These are phyloP conservation scores for Panthera leo DNA, from an alignment of 2,113 vertebrate species.

Conservation along the genomic window DNA sequence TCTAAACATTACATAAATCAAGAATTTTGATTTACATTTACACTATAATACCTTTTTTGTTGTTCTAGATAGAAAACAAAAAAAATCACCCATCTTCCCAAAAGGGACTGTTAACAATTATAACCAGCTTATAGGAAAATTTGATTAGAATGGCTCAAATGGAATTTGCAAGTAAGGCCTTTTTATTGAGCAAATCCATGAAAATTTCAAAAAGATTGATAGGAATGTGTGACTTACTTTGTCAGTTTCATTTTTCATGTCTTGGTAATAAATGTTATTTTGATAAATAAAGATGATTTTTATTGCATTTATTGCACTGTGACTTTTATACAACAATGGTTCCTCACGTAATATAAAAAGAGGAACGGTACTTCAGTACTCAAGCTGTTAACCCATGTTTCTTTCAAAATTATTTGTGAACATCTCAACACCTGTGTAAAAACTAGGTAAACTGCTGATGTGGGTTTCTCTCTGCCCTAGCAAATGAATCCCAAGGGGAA, in stretches of 20 bases:
- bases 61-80: background rate
- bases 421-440: conserved; percentile 8
- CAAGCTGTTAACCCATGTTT: conserved; percentile 40
- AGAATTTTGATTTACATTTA: conserved; percentile 12
- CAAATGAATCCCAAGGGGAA: background rate
- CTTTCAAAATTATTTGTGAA: conserved; percentile 59
- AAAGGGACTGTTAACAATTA: conserved; percentile 49
- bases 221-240: conserved; percentile 56
- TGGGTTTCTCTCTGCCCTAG: background rate
- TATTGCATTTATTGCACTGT: conserved; percentile 35
- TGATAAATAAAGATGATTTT: conserved; percentile 73
- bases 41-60: background rate
- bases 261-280: conserved; percentile 61
- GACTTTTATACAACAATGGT: conserved; percentile 30
- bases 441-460: background rate
- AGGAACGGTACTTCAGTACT: conserved; percentile 18
- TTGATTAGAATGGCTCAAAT: conserved; percentile 62
- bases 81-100: background rate
- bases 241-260: conserved; percentile 69
- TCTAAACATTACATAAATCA: background rate
- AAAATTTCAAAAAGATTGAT: conserved; percentile 70
- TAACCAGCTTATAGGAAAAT: conserved; percentile 53
- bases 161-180: conserved; percentile 66
- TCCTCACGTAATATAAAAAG: conserved; percentile 44
- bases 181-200: conserved; percentile 52